Evolutionary conservation across 1,140 invertebrate genomes (phyloP).

Genomic region (Saccostrea cuccullata): DNA sequence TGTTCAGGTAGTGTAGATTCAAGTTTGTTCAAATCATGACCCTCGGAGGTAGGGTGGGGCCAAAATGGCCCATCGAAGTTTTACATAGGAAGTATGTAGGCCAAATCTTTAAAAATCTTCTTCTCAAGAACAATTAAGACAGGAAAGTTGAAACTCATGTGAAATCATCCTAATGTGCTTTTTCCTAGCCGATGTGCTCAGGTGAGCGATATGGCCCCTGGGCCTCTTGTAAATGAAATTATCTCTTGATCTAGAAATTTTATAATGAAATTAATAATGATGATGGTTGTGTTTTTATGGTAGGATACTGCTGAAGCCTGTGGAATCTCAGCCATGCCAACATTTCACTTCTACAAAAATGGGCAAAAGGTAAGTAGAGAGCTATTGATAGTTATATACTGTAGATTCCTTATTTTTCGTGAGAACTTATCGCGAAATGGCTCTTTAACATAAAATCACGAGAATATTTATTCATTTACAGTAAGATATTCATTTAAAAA

Average conservation of each 20-base stretch:
- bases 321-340: conserved; percentile 16
- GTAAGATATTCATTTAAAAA: no score
- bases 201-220: no score
- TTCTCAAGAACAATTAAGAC: background rate
- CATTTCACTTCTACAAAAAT: background rate
- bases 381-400: no score
- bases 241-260: no score
- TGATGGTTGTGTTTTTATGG: background rate
- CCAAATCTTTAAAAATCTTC: background rate
- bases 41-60: background rate
- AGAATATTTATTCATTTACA: no score
- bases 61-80: background rate
- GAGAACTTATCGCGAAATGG: no score
- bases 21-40: background rate
- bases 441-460: no score
- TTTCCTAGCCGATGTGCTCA: no score
- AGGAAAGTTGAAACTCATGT: background rate
- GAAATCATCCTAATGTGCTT: background rate
- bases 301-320: background rate
- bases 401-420: no score
- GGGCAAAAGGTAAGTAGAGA: background rate
- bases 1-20: background rate
- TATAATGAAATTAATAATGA: no score
- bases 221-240: no score
- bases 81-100: no score